phyloP scores from a whole-genome alignment of 2,888 invertebrate genomes.

The Drosophila setosimentum region DNA sequence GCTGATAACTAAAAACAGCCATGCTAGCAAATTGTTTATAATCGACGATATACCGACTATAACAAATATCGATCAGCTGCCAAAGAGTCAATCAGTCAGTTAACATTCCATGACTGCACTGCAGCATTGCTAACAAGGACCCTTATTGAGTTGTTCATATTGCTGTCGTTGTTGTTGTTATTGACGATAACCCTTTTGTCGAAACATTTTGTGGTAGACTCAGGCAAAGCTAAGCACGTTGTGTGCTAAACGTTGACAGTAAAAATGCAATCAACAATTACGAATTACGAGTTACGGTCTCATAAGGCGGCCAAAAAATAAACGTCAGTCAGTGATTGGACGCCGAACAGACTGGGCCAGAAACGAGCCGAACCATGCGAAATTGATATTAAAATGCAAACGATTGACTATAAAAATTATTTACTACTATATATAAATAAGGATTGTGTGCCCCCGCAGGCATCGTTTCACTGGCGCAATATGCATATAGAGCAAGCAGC shows the following conservation, averaged over 20 bases:
- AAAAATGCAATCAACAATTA: constrained; percentile 75
- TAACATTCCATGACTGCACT: constrained; percentile 30
- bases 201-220: constrained; percentile 7
- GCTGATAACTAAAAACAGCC: not conserved
- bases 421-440: constrained; percentile 63
- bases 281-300: constrained; percentile 75
- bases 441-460: constrained; percentile 29
- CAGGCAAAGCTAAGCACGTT: constrained; percentile 42
- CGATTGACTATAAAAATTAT: constrained; percentile 73
- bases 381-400: constrained; percentile 79
- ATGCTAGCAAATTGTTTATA: constrained; percentile 25
- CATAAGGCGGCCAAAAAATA: constrained; percentile 79
- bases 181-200: constrained; percentile 8
- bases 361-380: constrained; percentile 33
- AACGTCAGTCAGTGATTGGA: constrained; percentile 71
- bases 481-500: constrained; percentile 62
- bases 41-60: constrained; percentile 29
- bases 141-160: constrained; percentile 71
- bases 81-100: constrained; percentile 37
- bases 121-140: constrained; percentile 61
- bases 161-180: constrained; percentile 1
- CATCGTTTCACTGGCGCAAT: constrained; percentile 37
- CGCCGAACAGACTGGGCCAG: constrained; percentile 28
- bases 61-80: constrained; percentile 66
- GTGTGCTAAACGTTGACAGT: constrained; percentile 63